These are phyloP conservation scores for Fissipunctia ypsillon DNA, from an alignment of 2,888 invertebrate species.

Conservation along the genomic window DNA sequence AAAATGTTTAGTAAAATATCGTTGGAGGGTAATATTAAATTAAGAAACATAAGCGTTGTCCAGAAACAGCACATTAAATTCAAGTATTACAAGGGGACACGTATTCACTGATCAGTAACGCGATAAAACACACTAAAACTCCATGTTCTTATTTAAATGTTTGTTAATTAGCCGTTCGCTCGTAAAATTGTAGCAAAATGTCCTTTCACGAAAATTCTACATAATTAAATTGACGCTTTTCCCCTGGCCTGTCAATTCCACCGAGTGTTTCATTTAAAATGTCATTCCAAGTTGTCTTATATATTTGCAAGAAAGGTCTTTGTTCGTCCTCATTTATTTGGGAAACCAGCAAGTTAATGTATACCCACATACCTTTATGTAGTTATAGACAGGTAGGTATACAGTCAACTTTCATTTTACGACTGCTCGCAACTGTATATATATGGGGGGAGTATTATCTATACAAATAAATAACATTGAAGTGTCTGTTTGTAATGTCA, in stretches of 20 bases:
- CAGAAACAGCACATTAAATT: neutral
- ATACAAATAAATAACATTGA: too few species aligned
- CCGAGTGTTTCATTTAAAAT: constrained; percentile 69
- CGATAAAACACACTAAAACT: constrained; percentile 3
- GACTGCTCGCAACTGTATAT: constrained; percentile 12
- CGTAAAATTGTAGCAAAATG: constrained; percentile 16
- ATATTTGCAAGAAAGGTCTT: constrained; percentile 65
- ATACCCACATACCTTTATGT: neutral
- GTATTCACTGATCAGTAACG: constrained; percentile 1
- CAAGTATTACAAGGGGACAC: constrained; percentile 17
- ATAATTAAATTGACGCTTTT: constrained; percentile 66
- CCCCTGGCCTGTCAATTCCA: constrained; percentile 68
- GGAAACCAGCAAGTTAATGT: constrained; percentile 12
- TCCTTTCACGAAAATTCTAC: constrained; percentile 62
- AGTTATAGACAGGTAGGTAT: neutral
- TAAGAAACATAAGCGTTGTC: neutral
- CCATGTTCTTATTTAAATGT: constrained; percentile 9
- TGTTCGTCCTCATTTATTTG: constrained; percentile 53
- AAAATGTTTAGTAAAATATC: neutral
- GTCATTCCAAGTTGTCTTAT: constrained; percentile 68
- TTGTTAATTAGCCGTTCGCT: constrained; percentile 13
- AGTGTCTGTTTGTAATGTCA: too few species aligned
- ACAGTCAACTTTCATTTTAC: constrained; percentile 33
- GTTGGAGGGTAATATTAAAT: too few species aligned
- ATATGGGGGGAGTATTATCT: neutral